Conservation (phyloP, 2,113 vertebrate species). For the Thymallus thymallus region DNA sequence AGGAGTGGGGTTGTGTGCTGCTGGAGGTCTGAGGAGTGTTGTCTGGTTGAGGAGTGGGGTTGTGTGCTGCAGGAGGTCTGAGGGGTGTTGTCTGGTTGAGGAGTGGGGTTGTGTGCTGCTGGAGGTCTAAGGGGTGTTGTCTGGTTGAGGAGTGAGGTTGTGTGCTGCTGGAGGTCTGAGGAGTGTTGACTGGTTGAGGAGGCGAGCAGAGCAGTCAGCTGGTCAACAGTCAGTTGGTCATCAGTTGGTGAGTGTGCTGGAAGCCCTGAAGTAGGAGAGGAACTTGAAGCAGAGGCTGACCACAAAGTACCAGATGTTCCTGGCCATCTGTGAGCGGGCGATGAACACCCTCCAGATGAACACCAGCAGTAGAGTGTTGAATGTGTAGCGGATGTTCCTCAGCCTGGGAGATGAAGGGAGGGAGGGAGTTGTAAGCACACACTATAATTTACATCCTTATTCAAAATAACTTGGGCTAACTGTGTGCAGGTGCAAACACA, state of each 20-base stretch:
- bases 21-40: not conserved
- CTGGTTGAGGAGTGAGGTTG: conserved; percentile 19
- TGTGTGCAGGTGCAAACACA: no score
- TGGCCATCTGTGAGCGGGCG: conserved; percentile 91
- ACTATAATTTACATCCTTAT: no score
- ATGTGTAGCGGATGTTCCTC: conserved; percentile 88
- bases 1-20: conserved; percentile 25
- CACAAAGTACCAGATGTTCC: conserved; percentile 96
- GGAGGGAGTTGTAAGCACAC: conserved; percentile 18
- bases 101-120: conserved; percentile 27
- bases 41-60: conserved; percentile 15
- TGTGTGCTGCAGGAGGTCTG: conserved; percentile 18
- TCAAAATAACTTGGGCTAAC: no score
- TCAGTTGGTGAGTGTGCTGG: conserved; percentile 86
- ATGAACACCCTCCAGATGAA: conserved; percentile 95
- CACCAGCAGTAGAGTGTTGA: conserved; percentile 87
- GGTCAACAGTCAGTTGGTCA: conserved; percentile 43
- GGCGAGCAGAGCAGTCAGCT: not conserved
- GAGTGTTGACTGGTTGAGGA: not conserved
- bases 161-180: conserved; percentile 19
- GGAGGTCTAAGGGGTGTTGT: not conserved
- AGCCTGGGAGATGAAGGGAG: conserved; percentile 71
- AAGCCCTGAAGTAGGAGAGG: conserved; percentile 91
- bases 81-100: not conserved
- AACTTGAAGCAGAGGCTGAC: conserved; percentile 96